Base-by-base conservation (phyloP, 2,797 vertebrate genomes). In the Alca torda region DNA sequence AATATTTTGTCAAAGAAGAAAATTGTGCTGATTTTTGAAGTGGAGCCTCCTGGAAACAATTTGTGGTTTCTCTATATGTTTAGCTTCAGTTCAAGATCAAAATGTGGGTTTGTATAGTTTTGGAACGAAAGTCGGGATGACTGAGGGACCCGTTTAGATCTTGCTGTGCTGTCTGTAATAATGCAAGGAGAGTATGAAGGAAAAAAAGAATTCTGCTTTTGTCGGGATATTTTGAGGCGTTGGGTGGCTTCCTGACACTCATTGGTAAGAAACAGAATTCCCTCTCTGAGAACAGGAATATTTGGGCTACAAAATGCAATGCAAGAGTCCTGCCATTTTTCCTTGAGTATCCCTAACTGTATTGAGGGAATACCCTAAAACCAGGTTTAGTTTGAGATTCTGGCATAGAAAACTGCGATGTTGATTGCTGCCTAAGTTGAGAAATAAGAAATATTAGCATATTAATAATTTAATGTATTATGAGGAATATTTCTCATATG, bases 11-110 rank as follows among this genome's bases (percentile, higher is more conserved):
- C 87, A 74, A 87, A 90, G 86, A 95, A 78, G 93, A 94, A 96
- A 96, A 85, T 77, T 26, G 69, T 74, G 69, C 35, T 94, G 95
- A 92, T 85, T 90, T 97, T 81, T 95, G 93, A 95, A 92, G 73
- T 75, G 75, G 84, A 79, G 63, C 45, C 87, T 85, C 60, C 93
- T 96, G 95, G 86, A 92, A 96, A 63, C 90, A 96, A 94, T 89
- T 96, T 86, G 63, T 93, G 93, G 94, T 93, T 93, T 94, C 50
- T 33, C 86, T 94, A 2, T 61, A 82, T 92, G 82, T 96, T 97
- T 97, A 90, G 74, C 92, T 94, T 92, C 54, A 75, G 70, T 94
- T 95, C 68, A 84, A 46, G 95, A 95, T 91, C 82, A 96, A 94
- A 96, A 56, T 74, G 56, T 6, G 60, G 84, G 80, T 90, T 93